Percentiles rank a stretch among this genome's conserved stretches.
These are phyloP conservation scores for Lineus longissimus DNA, from an alignment of 1,140 invertebrate genomes.

Conservation along the genomic window DNA sequence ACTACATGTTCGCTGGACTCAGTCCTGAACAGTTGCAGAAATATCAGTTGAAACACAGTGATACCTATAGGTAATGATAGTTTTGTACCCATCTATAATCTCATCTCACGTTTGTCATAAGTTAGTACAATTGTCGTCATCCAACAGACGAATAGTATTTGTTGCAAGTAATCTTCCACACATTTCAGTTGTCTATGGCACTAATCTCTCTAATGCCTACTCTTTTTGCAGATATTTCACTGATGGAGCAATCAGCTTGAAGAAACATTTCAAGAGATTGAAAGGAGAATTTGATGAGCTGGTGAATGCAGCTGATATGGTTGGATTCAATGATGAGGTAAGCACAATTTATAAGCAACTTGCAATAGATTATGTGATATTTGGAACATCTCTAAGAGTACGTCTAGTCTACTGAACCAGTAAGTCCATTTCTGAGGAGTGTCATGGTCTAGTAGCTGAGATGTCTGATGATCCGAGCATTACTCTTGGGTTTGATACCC, in stretches of 20 bases:
- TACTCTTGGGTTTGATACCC: too few relatives aligned
- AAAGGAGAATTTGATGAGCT: conserved; percentile 40
- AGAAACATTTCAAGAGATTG: conserved; percentile 18
- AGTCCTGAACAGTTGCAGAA: conserved; percentile 28
- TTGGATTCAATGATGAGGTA: conserved; percentile 51
- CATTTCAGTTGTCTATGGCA: neutral
- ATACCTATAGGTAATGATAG: conserved; percentile 39
- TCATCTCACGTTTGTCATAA: too few relatives aligned
- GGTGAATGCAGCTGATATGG: conserved; percentile 47
- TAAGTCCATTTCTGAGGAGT: too few relatives aligned
- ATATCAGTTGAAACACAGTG: conserved; percentile 29
- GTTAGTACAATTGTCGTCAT: too few relatives aligned
- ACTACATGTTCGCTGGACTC: conserved; percentile 48
- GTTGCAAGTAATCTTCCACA: neutral
- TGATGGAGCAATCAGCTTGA: conserved; percentile 24
- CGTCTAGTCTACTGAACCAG: too few relatives aligned
- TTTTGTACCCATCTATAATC: too few relatives aligned
- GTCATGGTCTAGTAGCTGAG: too few relatives aligned
- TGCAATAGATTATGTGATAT: neutral
- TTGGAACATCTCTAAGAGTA: too few relatives aligned
- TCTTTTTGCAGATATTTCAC: conserved; percentile 31
- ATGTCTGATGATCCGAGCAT: too few relatives aligned
- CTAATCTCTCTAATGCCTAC: too few relatives aligned
- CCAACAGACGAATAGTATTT: too few relatives aligned
- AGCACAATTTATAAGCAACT: neutral